Base-by-base conservation (phyloP, 2,113 vertebrate species). In the Anhinga anhinga region DNA sequence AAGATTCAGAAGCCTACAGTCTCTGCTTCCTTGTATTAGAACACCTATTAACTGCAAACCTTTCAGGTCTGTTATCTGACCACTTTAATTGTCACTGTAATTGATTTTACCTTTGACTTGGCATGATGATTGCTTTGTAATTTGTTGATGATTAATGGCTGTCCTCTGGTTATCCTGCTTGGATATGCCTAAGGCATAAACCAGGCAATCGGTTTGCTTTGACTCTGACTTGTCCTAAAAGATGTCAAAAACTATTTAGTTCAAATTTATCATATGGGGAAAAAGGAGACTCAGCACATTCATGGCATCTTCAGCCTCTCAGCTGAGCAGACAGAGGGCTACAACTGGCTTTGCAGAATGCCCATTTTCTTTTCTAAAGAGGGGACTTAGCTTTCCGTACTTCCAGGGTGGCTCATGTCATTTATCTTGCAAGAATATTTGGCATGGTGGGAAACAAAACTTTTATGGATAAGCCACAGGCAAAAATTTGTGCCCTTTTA, bases 31-130 rank as follows among this genome's bases (percentile, higher is more conserved):
- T 94, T 53, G 13, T 55, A 84, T 77, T 73, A 93, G 62, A 83
- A 56, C 49, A 82, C 44, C 89, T 86, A 42, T 95, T 95, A 97
- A 91, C 88, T 30, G 7, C 53, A 95, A 85, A 82, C 49, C 15
- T 82, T 98, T 94, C 82, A 94, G 32, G 59, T 85, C 84, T 97
- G 82, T 86, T 96, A 74, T 92, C 72, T 96, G 71, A 92, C 44
- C 53, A 81, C 87, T 94, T 95, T 96, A 97, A 98, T 97, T 96
- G 95, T 96, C 93, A 93, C 42, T 90, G 58, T 95, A 96, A 98
- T 97, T 97, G 96, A 98, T 98, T 98, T 98, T 98, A 96, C 81
- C 94, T 98, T 97, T 97, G 93, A 96, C 94, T 96, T 97, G 92
- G 85, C 81, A 83, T 56, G 52, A 71, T 79, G 91, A 94, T 94